These are phyloP conservation scores for Leptinotarsa lineolata DNA, from an alignment of 1,140 invertebrate genomes.

Conservation along the genomic window DNA sequence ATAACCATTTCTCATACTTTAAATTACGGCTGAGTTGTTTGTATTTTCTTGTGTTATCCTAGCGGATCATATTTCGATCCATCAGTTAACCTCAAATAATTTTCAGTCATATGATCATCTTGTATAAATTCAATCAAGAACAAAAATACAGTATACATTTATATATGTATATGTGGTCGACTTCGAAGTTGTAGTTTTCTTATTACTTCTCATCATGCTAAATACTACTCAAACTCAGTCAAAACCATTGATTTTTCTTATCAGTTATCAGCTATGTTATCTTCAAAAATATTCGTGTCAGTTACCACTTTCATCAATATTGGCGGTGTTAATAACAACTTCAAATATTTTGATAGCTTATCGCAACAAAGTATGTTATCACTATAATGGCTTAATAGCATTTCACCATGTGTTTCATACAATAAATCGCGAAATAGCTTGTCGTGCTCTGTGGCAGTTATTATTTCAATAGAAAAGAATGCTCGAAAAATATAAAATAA, in stretches of 20 bases:
- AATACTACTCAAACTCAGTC: not conserved
- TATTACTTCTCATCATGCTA: not conserved
- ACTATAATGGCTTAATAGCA: not conserved
- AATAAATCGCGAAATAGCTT: not conserved
- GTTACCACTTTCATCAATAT: not conserved
- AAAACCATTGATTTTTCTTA: not conserved
- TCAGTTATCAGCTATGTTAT: conserved; percentile 6
- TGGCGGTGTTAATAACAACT: not conserved
- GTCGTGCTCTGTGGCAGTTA: not conserved
- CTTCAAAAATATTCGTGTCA: conserved; percentile 3
- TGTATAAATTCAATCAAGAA: too few relatives aligned
- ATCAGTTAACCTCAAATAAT: too few relatives aligned
- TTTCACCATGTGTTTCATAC: not conserved
- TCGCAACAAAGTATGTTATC: not conserved
- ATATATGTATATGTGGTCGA: too few relatives aligned
- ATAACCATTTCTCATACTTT: too few relatives aligned
- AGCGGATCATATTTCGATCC: too few relatives aligned
- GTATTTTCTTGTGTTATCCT: too few relatives aligned
- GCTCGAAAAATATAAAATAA: too few relatives aligned
- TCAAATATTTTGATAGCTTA: conserved; percentile 3
- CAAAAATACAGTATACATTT: too few relatives aligned
- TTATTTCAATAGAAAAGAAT: not conserved
- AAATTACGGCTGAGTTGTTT: too few relatives aligned
- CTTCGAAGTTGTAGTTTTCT: not conserved
- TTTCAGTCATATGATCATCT: too few relatives aligned